A percentile compares a stretch with the other conserved stretches of the same genome.
Evolutionary conservation across 2,113 vertebrate genomes (phyloP).

Genomic region (Malaclemys terrapin): DNA sequence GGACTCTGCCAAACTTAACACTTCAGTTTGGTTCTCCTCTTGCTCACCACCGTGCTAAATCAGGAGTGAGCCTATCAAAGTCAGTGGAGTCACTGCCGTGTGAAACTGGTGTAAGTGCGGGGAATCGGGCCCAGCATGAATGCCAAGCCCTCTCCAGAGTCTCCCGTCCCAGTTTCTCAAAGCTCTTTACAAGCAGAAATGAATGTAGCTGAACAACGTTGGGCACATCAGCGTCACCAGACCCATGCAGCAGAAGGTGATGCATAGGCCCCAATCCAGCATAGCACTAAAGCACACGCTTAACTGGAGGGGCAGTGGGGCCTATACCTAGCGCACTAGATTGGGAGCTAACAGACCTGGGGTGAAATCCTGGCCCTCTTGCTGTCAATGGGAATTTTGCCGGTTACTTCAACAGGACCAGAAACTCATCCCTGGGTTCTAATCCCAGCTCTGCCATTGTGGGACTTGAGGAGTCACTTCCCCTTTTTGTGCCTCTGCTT

Average conservation of each 20-base stretch:
- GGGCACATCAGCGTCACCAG: too few relatives aligned
- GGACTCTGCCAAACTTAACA: background rate
- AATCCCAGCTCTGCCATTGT: background rate
- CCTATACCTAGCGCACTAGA: background rate
- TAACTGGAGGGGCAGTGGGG: background rate
- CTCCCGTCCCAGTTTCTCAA: background rate
- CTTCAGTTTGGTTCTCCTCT: background rate
- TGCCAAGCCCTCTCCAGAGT: background rate
- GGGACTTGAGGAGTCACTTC: background rate
- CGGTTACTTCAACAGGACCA: background rate
- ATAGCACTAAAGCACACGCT: background rate
- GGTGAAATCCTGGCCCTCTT: background rate
- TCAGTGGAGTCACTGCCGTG: background rate
- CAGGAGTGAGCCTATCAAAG: background rate
- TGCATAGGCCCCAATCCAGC: background rate
- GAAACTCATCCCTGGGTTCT: background rate
- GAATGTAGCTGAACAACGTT: background rate
- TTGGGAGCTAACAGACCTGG: background rate
- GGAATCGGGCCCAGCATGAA: background rate
- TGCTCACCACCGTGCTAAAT: background rate
- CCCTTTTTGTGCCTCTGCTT: slow-evolving; percentile 38
- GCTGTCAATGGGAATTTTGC: background rate
- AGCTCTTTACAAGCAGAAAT: background rate
- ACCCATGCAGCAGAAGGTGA: background rate
- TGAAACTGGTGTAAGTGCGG: background rate